Base-by-base conservation (phyloP, 2,797 vertebrate genomes). In the Alfaro cultratus region DNA sequence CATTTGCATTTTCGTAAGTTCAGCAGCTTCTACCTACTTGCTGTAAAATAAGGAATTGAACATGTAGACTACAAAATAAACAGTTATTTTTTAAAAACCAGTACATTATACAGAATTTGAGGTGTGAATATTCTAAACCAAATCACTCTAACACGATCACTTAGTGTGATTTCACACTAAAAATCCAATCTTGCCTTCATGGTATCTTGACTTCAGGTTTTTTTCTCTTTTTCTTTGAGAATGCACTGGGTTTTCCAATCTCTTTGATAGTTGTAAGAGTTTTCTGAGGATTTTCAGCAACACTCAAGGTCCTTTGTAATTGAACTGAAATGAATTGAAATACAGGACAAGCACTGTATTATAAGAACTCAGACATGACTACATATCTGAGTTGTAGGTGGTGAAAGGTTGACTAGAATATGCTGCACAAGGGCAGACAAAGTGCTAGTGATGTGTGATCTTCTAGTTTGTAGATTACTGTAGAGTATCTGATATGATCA, bases 1-100 rank as follows among this genome's bases (percentile, higher is more conserved):
- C 98, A 0, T 99, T 99, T 92, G 97, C 98, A 77, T 99, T 99
- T 96, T 96, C 98, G 98, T 99, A 97, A 99, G 98, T 98, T 79
- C 41, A 39, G 91, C 26, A 2, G 53, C 6, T 83, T 67, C n/a
- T 62, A 1, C 10, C 11, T 68, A 55, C 77, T 55, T 78, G 6
- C 64, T n/a, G 12, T 51, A 23, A 80, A 31, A 47, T 67, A 13
- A 77, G n/a, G 64, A 43, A 31, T 60, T 11, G 49, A 2, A 36
- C n/a, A 39, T 77, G 62, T 47, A 23, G 7, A 41, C 45, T 3
- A n/a, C 15, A 46, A 68, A 51, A 31, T 67, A 23, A 62, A 16
- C 5, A 34, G 12, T 15, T 13, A 2, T 29, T 13, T 34, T 18
- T 62, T 62, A 8, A 8, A 10, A 9, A 39, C 34, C 18, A 36